Evolutionary conservation across 2,113 vertebrate genomes (phyloP).

Genomic region (Cacatua alba): DNA sequence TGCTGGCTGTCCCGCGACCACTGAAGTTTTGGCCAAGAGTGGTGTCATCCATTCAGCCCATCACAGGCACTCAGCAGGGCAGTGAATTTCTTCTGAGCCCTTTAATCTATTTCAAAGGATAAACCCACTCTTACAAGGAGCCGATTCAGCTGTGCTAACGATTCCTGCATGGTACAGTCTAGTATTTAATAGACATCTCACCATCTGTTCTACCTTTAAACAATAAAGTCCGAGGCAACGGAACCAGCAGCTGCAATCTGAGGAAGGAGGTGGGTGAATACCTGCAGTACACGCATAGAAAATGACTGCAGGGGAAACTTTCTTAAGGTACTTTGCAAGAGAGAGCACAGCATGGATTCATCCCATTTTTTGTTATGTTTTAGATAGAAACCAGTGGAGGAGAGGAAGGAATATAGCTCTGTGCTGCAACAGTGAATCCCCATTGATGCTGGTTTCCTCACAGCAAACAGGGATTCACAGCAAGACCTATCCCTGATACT

Average conservation of each 20-base stretch:
- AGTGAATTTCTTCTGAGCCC: background rate
- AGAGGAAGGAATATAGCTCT: background rate
- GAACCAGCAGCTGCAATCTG: conserved; percentile 2
- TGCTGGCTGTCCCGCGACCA: background rate
- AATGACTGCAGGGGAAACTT: background rate
- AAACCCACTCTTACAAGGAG: conserved; percentile 12
- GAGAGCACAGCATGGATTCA: background rate
- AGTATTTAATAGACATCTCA: conserved; percentile 47
- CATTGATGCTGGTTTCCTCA: background rate
- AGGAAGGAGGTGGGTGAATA: background rate
- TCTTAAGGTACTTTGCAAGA: background rate
- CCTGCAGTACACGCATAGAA: background rate
- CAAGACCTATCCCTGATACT: background rate
- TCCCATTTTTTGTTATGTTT: background rate
- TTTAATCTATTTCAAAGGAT: background rate
- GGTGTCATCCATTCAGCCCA: background rate
- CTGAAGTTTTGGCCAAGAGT: background rate
- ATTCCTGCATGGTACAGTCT: background rate
- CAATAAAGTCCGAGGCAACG: background rate
- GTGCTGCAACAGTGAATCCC: background rate
- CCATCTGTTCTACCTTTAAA: conserved; percentile 60
- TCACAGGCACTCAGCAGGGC: background rate
- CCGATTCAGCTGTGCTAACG: conserved; percentile 22
- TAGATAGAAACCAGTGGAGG: background rate
- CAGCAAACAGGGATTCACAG: background rate